Evolutionary conservation across 2,888 invertebrate genomes (phyloP).

Genomic region (Ametastegia equiseti): DNA sequence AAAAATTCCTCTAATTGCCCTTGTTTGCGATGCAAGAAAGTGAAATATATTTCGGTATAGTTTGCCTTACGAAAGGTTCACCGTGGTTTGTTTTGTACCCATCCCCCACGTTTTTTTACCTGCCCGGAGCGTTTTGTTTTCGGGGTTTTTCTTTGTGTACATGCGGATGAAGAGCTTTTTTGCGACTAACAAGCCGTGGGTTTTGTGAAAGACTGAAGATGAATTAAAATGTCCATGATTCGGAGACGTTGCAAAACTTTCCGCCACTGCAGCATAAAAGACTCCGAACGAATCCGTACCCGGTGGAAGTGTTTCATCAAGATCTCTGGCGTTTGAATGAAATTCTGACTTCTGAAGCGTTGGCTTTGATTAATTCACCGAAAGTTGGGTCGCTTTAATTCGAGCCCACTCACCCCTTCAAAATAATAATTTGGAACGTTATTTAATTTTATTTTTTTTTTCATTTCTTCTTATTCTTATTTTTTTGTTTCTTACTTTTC

Average conservation of each 20-base stretch:
- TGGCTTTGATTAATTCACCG: slow-evolving; percentile 20
- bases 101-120: neutral
- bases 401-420: neutral
- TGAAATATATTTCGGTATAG: neutral
- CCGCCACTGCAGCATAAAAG: slow-evolving; percentile 14
- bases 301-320: neutral
- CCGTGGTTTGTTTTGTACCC: neutral
- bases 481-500: neutral
- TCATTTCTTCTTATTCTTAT: neutral
- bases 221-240: slow-evolving; percentile 30
- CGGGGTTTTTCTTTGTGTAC: neutral
- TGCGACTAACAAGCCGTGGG: slow-evolving; percentile 3
- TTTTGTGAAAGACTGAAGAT: slow-evolving; percentile 14
- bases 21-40: neutral
- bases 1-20: too few relatives aligned
- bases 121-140: neutral
- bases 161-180: neutral
- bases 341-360: slow-evolving; percentile 22
- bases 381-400: slow-evolving; percentile 1
- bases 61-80: neutral
- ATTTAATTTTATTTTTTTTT: neutral
- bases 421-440: neutral
- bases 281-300: neutral
- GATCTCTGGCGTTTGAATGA: slow-evolving; percentile 10
- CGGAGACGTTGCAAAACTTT: neutral